Evolutionary conservation across 2,888 invertebrate species (phyloP).

Genomic region (Bimastos eiseni): DNA sequence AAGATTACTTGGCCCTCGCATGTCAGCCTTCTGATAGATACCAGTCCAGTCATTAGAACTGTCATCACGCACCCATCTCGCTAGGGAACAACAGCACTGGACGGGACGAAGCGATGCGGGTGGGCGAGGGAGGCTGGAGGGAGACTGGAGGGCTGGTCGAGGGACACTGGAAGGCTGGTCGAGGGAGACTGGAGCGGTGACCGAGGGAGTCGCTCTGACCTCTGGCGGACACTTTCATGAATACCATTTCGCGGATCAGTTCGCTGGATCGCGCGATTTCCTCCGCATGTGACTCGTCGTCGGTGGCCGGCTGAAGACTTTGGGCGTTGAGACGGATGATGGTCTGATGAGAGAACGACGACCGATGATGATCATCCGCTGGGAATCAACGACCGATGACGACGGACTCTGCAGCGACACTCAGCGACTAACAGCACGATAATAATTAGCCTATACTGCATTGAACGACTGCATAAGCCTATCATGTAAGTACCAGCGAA

Average conservation of each 20-base stretch:
- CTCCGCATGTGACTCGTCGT: constrained; percentile 27
- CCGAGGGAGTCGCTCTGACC: background rate
- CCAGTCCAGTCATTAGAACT: constrained; percentile 21
- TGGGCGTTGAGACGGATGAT: background rate
- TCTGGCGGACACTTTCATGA: constrained; percentile 22
- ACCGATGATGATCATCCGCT: background rate
- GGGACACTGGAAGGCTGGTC: background rate
- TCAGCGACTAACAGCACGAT: constrained; percentile 17
- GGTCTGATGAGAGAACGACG: background rate
- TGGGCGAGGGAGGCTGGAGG: too few relatives aligned
- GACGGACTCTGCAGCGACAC: too few relatives aligned
- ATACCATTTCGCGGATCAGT: constrained; percentile 24
- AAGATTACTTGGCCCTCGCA: constrained; percentile 21
- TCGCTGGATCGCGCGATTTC: constrained; percentile 22
- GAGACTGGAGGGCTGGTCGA: too few relatives aligned
- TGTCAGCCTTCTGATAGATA: constrained; percentile 23
- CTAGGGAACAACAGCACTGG: constrained; percentile 17
- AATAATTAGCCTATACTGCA: constrained; percentile 21
- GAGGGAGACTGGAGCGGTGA: background rate
- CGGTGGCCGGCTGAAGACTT: background rate
- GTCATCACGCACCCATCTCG: constrained; percentile 23
- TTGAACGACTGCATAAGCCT: background rate
- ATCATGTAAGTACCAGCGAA: too few relatives aligned
- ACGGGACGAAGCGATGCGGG: background rate
- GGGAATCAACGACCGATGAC: background rate